Percentiles rank a stretch among this genome's conserved stretches.
Conservation (phyloP, 2,888 invertebrate genomes). For the Agrotis clavis region DNA sequence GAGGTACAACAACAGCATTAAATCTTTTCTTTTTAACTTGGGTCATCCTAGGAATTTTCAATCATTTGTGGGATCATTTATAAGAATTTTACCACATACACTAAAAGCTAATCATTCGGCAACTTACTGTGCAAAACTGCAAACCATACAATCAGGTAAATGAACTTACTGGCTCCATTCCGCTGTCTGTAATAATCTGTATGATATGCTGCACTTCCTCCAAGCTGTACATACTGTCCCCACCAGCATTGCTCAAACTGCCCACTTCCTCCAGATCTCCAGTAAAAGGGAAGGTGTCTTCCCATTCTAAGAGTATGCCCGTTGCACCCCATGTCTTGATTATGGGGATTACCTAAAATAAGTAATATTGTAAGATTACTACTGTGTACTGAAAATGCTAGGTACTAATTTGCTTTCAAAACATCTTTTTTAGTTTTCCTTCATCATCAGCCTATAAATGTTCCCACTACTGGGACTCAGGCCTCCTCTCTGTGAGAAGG, state of each 20-base stretch:
- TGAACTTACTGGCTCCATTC: constrained; percentile 92
- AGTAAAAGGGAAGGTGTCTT: constrained; percentile 96
- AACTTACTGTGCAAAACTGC: no score
- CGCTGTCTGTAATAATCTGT: constrained; percentile 92
- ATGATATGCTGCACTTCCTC: constrained; percentile 93
- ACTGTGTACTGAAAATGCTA: background rate
- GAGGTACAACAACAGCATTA: no score
- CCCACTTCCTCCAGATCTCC: constrained; percentile 92
- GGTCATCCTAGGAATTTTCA: no score
- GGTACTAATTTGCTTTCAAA: background rate
- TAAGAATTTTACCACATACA: no score
- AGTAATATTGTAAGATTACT: background rate
- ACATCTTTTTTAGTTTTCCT: background rate
- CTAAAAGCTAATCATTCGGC: no score
- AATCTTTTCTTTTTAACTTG: no score
- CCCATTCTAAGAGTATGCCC: constrained; percentile 96
- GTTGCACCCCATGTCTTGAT: constrained; percentile 93
- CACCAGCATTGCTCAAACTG: constrained; percentile 87
- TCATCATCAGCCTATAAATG: no score
- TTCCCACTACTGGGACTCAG: no score
- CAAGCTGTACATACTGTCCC: constrained; percentile 92
- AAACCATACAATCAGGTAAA: no score
- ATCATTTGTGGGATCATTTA: no score
- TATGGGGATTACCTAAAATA: constrained; percentile 70
- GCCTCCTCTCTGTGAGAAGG: no score